Evolutionary conservation across 1,140 invertebrate species (phyloP).

Genomic region (Portunus trituberculatus): DNA sequence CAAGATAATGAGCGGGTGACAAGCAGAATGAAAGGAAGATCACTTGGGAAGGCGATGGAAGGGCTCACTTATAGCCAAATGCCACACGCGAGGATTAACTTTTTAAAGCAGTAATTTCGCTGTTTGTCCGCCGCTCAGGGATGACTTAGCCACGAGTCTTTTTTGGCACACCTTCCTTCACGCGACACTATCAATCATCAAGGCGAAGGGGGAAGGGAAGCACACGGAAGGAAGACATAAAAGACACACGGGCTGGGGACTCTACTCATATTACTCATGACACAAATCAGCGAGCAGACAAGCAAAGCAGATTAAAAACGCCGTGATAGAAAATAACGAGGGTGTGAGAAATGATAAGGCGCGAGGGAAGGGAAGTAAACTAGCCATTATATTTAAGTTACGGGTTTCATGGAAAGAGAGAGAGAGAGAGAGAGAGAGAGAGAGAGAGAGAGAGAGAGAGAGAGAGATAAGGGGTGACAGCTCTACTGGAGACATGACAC

Average conservation of each 20-base stretch:
- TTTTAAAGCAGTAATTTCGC: constrained; percentile 1
- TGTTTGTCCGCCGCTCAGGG: neutral
- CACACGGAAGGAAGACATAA: neutral
- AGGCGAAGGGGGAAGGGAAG: neutral
- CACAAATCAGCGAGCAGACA: neutral
- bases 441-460: constrained; percentile 15
- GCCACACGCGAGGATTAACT: neutral
- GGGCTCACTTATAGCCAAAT: neutral
- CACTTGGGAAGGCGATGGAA: neutral
- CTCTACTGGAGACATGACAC: neutral
- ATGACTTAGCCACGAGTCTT: neutral
- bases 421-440: neutral
- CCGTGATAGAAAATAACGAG: constrained; percentile 32
- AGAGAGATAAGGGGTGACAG: neutral
- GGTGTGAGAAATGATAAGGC: constrained; percentile 12
- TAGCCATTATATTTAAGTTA: neutral
- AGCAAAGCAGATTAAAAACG: neutral
- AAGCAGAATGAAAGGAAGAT: neutral
- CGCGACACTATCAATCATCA: neutral
- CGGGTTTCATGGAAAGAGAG: neutral
- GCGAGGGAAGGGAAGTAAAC: constrained; percentile 18
- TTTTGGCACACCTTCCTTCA: neutral
- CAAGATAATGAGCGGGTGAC: neutral
- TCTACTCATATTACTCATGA: neutral
- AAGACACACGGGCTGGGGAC: neutral